Evolutionary conservation across 1,140 invertebrate species (phyloP), one percentile per base, ranked within the genome.

Genomic region (Frieseomelitta varia): DNA sequence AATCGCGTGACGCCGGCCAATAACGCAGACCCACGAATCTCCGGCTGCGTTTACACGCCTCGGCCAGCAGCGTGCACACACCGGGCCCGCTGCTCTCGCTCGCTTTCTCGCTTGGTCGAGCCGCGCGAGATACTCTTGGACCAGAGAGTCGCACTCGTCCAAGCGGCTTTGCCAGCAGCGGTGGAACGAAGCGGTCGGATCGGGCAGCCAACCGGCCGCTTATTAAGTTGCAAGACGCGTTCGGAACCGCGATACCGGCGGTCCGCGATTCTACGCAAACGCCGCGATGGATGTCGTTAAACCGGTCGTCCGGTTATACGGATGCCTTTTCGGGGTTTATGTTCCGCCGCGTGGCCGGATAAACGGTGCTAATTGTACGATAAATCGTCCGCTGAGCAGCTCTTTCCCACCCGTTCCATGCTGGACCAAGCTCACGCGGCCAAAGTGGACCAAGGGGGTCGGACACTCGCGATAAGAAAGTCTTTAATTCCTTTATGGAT

Each of bases 341-440:
- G 84, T 79, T 86, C 72, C 72, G 72, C 82, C 74, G 63, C 76
- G 75, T 81, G 81, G 69, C 34, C 81, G 78, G 82, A 85, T 88
- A 90, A 80, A 71, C 83, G 87, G 82, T 85, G 81, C 85, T 91
- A 91, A 91, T 91, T 89, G 90, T 86, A 84, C 88, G 85, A 91
- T 91, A 91, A 91, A 91, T 91, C 88, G 87, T 88, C 69, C 81
- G 51, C 67, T 75, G 87, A 90, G 82, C 81, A 77, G 68, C 71
- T 78, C 76, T 85, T 81, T 72, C 75, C 63, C 73, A 30, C 47
- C 53, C 53, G 39, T 3, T 53, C 55, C n/a, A 55, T 8, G 39
- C 6, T 69, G n/a, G 58, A 82, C 61, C 55, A 61, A 47, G 73
- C 30, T 65, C 39, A 72, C 30, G 34, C 24, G 58, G 58, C 8